These are phyloP conservation scores for Nannobrachium achirus DNA, from an alignment of 2,113 vertebrate species.

Conservation along the genomic window DNA sequence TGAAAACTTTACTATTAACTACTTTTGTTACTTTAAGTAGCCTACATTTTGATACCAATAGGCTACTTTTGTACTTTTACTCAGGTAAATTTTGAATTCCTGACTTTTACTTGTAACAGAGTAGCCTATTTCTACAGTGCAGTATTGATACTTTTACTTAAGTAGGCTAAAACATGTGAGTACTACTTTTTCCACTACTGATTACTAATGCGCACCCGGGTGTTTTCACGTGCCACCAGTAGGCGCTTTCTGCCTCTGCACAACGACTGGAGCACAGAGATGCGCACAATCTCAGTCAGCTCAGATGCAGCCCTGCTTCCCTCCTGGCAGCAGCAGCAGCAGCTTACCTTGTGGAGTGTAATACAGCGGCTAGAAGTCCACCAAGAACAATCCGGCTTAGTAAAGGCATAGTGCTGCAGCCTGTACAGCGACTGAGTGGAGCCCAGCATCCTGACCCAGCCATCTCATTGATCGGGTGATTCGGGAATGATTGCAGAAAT, in stretches of 20 bases:
- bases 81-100: too few relatives aligned
- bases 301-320: constrained; percentile 58
- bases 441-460: not conserved
- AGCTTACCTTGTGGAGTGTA: constrained; percentile 45
- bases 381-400: constrained; percentile 23
- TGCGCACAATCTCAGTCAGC: constrained; percentile 62
- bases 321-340: constrained; percentile 45
- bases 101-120: too few relatives aligned
- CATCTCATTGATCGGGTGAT: constrained; percentile 5
- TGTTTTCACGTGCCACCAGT: constrained; percentile 71
- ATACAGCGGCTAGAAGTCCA: constrained; percentile 29
- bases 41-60: too few relatives aligned
- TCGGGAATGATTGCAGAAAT: constrained; percentile 51
- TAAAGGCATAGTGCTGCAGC: too few relatives aligned
- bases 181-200: too few relatives aligned
- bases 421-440: not conserved
- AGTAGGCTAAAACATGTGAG: too few relatives aligned
- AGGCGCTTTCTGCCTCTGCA: constrained; percentile 71
- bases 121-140: too few relatives aligned
- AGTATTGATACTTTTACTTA: too few relatives aligned
- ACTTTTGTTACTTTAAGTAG: too few relatives aligned
- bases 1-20: too few relatives aligned
- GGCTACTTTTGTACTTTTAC: too few relatives aligned
- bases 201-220: constrained; percentile 55
- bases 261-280: constrained; percentile 68